Conservation (phyloP, 2,113 vertebrate genomes). For the Tragelaphus imberbis region DNA sequence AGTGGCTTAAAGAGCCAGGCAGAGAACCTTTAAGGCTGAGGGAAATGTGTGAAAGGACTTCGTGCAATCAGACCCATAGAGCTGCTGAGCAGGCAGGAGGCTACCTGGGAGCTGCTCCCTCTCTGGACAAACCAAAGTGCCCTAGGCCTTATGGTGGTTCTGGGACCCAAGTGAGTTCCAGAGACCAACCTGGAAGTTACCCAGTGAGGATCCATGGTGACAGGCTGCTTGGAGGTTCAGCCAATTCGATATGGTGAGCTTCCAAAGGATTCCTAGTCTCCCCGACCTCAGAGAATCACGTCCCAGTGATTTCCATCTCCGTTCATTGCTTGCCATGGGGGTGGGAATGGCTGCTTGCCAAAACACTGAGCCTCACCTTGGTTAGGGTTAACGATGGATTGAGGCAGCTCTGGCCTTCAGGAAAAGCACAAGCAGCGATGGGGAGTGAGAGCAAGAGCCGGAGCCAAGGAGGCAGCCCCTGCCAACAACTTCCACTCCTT, state of each 20-base stretch:
- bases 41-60: not conserved
- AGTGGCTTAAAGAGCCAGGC: not conserved
- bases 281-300: not conserved
- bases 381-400: not conserved
- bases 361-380: not conserved
- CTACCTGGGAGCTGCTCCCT: not conserved
- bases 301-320: not conserved
- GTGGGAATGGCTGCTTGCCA: not conserved
- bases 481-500: conserved; percentile 62
- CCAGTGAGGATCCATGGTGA: not conserved
- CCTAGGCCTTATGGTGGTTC: not conserved
- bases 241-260: not conserved
- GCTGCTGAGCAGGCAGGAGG: not conserved
- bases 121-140: not conserved
- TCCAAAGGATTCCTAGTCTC: not conserved
- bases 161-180: not conserved
- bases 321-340: not conserved
- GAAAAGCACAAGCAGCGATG: conserved; percentile 32
- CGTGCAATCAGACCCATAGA: not conserved
- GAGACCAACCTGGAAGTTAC: not conserved
- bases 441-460: conserved; percentile 18
- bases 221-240: not conserved
- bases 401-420: conserved; percentile 19
- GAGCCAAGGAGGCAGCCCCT: conserved; percentile 58
- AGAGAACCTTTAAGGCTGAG: not conserved